Conservation (phyloP, 2,888 invertebrate species). For the Synanthedon vespiformis region DNA sequence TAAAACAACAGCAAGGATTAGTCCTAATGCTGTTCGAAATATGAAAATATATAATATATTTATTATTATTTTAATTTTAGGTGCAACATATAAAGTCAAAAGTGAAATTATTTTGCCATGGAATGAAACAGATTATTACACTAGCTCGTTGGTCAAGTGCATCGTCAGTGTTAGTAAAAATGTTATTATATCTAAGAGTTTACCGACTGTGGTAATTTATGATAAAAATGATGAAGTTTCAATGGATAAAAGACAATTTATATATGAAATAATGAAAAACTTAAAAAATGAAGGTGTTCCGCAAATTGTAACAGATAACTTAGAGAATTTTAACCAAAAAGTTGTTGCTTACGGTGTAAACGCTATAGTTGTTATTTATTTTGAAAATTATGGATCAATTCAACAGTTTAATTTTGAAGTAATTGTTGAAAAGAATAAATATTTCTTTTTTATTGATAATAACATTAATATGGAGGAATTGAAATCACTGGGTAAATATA, state of each 20-base stretch:
- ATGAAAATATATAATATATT: no score
- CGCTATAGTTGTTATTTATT: constrained; percentile 15
- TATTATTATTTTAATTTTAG: no score
- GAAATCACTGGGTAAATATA: no score
- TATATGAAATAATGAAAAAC: constrained; percentile 1
- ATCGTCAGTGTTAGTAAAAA: neutral
- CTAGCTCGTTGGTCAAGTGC: constrained; percentile 1
- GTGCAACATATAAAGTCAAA: neutral
- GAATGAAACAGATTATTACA: neutral
- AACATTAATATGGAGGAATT: constrained; percentile 21
- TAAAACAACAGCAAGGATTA: no score
- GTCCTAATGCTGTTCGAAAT: no score
- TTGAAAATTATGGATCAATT: constrained; percentile 15
- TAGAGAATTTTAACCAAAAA: neutral
- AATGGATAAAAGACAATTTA: neutral
- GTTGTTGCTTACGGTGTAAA: constrained; percentile 5
- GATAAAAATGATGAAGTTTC: neutral
- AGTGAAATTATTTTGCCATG: neutral
- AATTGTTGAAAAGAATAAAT: constrained; percentile 16
- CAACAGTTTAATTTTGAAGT: constrained; percentile 8
- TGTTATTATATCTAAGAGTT: neutral
- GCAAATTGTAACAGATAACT: neutral
- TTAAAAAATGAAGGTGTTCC: neutral
- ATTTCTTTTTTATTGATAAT: constrained; percentile 21
- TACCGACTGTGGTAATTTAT: constrained; percentile 3